A percentile compares a stretch with the other conserved stretches of the same genome.
These are phyloP conservation scores for Camponotus fellah DNA, from an alignment of 2,888 invertebrate genomes.

Conservation along the genomic window DNA sequence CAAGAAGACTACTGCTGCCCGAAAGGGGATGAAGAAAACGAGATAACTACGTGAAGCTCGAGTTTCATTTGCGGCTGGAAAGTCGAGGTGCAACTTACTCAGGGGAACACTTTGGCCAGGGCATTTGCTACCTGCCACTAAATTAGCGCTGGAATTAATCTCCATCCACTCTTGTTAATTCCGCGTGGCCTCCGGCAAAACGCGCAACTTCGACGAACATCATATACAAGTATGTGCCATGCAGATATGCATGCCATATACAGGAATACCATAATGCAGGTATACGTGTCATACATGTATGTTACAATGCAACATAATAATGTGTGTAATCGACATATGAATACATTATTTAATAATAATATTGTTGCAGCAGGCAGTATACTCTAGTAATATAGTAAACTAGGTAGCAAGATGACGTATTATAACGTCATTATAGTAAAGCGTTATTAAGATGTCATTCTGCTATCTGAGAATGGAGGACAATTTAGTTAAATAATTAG, in stretches of 20 bases:
- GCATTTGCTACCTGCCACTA: constrained; percentile 61
- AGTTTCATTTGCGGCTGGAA: constrained; percentile 59
- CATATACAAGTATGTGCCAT: not conserved
- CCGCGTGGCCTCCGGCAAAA: constrained; percentile 20
- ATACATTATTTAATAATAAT: not conserved
- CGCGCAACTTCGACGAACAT: constrained; percentile 21
- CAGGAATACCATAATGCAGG: too few species aligned
- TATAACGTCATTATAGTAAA: too few species aligned
- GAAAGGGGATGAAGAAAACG: constrained; percentile 17
- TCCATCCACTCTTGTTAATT: constrained; percentile 58
- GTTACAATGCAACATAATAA: not conserved
- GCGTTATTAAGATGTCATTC: too few species aligned
- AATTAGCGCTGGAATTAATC: constrained; percentile 69
- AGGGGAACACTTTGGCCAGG: constrained; percentile 47
- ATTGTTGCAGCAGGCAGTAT: not conserved
- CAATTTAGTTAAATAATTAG: not conserved
- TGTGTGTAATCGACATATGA: not conserved
- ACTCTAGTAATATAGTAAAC: too few species aligned
- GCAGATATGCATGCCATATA: not conserved
- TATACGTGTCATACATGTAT: not conserved
- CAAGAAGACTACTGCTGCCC: constrained; percentile 8
- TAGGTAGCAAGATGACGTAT: too few species aligned
- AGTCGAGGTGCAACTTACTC: constrained; percentile 54
- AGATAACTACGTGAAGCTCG: constrained; percentile 4
- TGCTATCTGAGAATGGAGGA: too few species aligned